Percentiles rank a stretch among this genome's conserved stretches.
phyloP scores from a whole-genome alignment of 2,888 invertebrate genomes.

The Troides helena region DNA sequence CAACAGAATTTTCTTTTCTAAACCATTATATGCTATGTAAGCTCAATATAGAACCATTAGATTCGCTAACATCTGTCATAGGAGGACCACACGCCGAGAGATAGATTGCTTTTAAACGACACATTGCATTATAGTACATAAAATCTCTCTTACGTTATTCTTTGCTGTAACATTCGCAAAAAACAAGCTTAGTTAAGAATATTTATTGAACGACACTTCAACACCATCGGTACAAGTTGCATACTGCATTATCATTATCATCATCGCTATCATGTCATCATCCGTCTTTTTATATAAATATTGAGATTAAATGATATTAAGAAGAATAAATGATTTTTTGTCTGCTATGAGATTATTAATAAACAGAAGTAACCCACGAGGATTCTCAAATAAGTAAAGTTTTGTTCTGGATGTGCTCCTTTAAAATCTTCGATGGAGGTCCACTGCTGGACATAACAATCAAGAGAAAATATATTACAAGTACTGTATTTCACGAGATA shows the following conservation, averaged over 20 bases:
- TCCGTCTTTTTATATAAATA: no score
- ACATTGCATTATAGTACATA: conserved; percentile 58
- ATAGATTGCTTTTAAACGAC: conserved; percentile 78
- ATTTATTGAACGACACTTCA: background rate
- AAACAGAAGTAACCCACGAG: no score
- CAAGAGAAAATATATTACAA: no score
- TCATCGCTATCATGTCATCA: no score
- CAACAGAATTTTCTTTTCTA: background rate
- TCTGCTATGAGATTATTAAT: no score
- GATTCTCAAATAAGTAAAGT: no score
- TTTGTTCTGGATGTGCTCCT: no score
- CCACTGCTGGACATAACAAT: no score
- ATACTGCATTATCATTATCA: background rate
- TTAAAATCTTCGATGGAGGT: no score
- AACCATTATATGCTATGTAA: conserved; percentile 9
- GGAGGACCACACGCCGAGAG: conserved; percentile 68
- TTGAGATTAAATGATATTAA: no score
- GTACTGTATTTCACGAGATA: no score
- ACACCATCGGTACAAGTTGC: background rate
- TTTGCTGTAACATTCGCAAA: background rate
- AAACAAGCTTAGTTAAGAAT: background rate
- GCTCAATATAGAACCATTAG: conserved; percentile 25
- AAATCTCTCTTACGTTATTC: conserved; percentile 30
- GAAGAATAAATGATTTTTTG: no score
- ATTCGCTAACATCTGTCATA: conserved; percentile 47